Conservation (phyloP, 2,888 invertebrate species). For the Drosophila hamatofila region DNA sequence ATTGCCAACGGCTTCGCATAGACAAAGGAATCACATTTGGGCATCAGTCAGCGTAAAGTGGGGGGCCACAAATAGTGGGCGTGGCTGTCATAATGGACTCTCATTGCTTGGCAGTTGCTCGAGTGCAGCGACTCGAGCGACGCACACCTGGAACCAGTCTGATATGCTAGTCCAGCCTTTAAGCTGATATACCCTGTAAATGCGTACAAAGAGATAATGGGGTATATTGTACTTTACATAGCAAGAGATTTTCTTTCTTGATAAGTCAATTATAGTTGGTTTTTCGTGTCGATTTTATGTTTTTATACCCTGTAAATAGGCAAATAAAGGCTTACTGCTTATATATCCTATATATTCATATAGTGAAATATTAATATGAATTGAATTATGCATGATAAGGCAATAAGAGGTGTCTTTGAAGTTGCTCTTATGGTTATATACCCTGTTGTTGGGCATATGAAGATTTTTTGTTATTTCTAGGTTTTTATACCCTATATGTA, state of each 20-base stretch:
- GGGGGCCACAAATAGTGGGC: conserved; percentile 30
- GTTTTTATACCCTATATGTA: background rate
- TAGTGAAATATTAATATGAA: no score
- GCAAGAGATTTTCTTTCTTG: no score
- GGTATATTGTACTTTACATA: background rate
- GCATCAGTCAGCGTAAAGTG: background rate
- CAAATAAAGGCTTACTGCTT: no score
- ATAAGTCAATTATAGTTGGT: background rate
- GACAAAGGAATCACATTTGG: conserved; percentile 5
- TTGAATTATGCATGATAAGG: no score
- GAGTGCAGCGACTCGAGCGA: conserved; percentile 47
- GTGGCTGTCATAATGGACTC: conserved; percentile 33
- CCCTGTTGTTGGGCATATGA: no score
- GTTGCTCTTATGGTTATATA: background rate
- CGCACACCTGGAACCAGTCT: conserved; percentile 8
- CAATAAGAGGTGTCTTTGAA: no score
- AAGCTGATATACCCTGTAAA: conserved; percentile 1
- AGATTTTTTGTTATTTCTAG: no score
- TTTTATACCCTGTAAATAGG: background rate
- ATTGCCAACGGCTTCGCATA: conserved; percentile 1
- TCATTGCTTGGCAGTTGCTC: conserved; percentile 45
- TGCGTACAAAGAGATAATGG: background rate
- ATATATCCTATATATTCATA: no score
- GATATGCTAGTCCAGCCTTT: conserved; percentile 17
- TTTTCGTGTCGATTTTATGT: background rate